Percentiles rank a stretch among this genome's conserved stretches.
Conservation (phyloP, 2,113 vertebrate genomes). For the Cryptomyrus ogoouensis region DNA sequence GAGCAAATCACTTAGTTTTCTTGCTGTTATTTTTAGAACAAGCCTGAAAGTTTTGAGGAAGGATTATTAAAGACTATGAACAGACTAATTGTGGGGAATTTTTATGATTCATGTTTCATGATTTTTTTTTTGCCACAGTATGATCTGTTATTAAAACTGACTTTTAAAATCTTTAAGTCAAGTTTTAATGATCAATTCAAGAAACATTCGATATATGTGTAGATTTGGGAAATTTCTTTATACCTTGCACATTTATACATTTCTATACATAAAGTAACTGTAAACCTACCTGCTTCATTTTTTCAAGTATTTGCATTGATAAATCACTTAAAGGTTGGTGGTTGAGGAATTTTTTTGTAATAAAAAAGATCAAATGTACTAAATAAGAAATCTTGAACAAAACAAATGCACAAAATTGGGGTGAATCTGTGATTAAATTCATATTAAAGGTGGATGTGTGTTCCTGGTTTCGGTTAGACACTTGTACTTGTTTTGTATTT, state of each 20-base stretch:
- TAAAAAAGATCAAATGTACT: background rate
- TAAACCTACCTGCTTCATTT: background rate
- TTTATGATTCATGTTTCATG: background rate
- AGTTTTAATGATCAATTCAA: background rate
- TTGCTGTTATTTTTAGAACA: conserved; percentile 16
- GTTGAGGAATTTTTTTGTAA: background rate
- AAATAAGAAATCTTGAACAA: background rate
- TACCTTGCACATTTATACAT: background rate
- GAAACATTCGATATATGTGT: background rate
- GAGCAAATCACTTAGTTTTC: background rate
- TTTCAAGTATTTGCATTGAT: background rate
- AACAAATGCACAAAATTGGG: background rate
- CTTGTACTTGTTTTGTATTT: background rate
- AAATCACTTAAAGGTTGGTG: background rate
- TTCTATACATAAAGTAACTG: background rate
- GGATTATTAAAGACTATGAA: background rate
- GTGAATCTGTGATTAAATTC: background rate
- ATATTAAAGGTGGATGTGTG: background rate
- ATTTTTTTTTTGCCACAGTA: background rate
- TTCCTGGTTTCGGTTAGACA: background rate
- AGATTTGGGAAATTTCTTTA: background rate
- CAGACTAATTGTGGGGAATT: background rate
- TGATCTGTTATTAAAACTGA: background rate
- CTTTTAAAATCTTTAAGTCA: background rate
- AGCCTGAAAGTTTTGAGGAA: background rate